phyloP scores from a whole-genome alignment of 2,797 vertebrate species.

The Thaleichthys pacificus region DNA sequence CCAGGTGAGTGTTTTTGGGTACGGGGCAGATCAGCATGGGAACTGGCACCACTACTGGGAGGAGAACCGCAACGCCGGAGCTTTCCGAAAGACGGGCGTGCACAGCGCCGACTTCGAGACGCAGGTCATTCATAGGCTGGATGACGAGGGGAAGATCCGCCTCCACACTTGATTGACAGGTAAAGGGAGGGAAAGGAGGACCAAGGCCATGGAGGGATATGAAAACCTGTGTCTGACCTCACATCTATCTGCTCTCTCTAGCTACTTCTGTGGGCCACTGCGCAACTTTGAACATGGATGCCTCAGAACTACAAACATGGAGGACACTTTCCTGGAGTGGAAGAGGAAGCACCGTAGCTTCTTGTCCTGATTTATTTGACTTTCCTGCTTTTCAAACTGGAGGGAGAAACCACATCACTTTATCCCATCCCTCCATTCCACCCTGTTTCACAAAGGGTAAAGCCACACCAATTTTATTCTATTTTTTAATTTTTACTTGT shows the following conservation, averaged over 20 bases:
- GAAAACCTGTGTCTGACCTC: not conserved
- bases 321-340: not conserved
- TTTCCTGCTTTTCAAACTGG: not conserved
- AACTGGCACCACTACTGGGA: constrained; percentile 90
- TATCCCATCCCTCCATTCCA: not conserved
- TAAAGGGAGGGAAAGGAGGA: not conserved
- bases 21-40: constrained; percentile 74
- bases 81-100: constrained; percentile 78
- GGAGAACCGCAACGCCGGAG: constrained; percentile 69
- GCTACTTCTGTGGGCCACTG: not conserved
- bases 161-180: constrained; percentile 42
- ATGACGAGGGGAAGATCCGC: constrained; percentile 65
- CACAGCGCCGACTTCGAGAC: constrained; percentile 74
- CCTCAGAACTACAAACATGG: not conserved
- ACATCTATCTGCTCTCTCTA: not conserved
- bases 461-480: not conserved
- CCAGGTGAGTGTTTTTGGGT: constrained; percentile 83
- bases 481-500: not conserved
- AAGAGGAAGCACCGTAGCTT: too few species aligned
- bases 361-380: too few species aligned
- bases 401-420: not conserved
- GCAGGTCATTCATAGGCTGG: constrained; percentile 59
- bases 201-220: not conserved
- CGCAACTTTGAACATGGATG: not conserved
- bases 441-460: not conserved